Base-by-base conservation (phyloP, 2,113 vertebrate genomes). In the Candoia aspera region DNA sequence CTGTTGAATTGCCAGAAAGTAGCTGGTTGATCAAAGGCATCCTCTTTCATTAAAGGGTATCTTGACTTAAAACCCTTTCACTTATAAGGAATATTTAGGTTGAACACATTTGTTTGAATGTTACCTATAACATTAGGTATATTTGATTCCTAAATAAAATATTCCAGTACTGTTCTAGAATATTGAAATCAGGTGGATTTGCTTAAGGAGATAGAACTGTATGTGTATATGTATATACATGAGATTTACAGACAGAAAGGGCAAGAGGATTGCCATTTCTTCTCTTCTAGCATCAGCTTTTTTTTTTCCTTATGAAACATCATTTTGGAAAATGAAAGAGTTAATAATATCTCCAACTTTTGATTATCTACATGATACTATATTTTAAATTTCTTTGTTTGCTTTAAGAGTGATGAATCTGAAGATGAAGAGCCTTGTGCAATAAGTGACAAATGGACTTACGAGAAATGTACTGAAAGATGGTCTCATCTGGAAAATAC, bases 391-490 rank as follows among this genome's bases (percentile, higher is more conserved):
- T 2, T 79, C 23, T 93, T 53, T 84, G 0, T 59, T 87, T 42
- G 54, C 46, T 49, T 92, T 58, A 94, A 99, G 98, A 97, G 97
- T 24, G 97, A 98, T 2, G 97, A 97, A 12, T 97, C 96, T 3
- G 97, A 98, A 17, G 98, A 98, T 8, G 98, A 98, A 8, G 98
- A 98, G 54, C 97, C 97, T 8, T 98, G 97, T 54, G 98, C 98
- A 53, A 98, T 99, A 96, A 99, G 98, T 95, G 96, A 96, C 57
- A 98, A 97, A 92, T 99, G 98, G 98, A 95, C 97, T 49, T 98
- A 97, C 2, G 97, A 99, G 96, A 95, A 96, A 49, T 96, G 91
- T 93, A 97, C 93, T 10, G 96, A 91, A 21, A 95, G 96, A 4
- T 99, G 98, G 98, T 97, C 96, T 2, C 98, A 98, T 86, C 93